phyloP scores from a whole-genome alignment of 1,140 invertebrate genomes.

The Scaptomyza pallida region DNA sequence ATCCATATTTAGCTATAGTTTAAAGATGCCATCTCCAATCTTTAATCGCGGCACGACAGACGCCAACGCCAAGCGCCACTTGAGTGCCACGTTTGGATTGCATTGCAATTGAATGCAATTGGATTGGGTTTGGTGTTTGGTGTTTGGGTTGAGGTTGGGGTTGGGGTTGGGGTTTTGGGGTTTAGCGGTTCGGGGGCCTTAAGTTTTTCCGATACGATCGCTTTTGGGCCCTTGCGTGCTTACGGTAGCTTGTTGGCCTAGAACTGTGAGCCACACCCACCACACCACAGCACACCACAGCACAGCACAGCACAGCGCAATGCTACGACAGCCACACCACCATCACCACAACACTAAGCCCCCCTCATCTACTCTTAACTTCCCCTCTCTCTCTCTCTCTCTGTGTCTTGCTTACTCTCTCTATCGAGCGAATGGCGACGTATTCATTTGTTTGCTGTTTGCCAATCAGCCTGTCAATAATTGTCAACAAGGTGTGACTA shows the following conservation, averaged over 20 bases:
- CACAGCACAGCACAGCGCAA: too few relatives aligned
- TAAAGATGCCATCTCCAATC: slow-evolving; percentile 43
- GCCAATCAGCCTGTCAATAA: slow-evolving; percentile 82
- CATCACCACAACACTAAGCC: background rate
- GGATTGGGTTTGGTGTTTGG: background rate
- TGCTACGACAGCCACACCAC: background rate
- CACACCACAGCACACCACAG: background rate
- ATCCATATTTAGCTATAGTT: slow-evolving; percentile 29
- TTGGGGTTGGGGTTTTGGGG: background rate
- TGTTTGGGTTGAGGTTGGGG: background rate
- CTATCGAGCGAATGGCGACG: slow-evolving; percentile 50
- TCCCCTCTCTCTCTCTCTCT: background rate
- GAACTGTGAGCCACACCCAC: slow-evolving; percentile 31
- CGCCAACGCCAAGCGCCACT: slow-evolving; percentile 48
- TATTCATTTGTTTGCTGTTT: slow-evolving; percentile 82
- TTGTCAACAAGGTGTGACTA: slow-evolving; percentile 82
- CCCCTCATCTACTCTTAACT: background rate
- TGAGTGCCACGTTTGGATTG: slow-evolving; percentile 35
- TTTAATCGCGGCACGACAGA: slow-evolving; percentile 32
- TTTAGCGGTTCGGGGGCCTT: background rate
- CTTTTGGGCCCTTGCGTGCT: slow-evolving; percentile 24
- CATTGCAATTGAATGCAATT: slow-evolving; percentile 3
- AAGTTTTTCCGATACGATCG: slow-evolving; percentile 8
- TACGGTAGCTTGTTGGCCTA: slow-evolving; percentile 30
- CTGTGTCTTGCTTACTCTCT: background rate